Conservation (phyloP, 2,113 vertebrate species). For the Ranitomeya variabilis region DNA sequence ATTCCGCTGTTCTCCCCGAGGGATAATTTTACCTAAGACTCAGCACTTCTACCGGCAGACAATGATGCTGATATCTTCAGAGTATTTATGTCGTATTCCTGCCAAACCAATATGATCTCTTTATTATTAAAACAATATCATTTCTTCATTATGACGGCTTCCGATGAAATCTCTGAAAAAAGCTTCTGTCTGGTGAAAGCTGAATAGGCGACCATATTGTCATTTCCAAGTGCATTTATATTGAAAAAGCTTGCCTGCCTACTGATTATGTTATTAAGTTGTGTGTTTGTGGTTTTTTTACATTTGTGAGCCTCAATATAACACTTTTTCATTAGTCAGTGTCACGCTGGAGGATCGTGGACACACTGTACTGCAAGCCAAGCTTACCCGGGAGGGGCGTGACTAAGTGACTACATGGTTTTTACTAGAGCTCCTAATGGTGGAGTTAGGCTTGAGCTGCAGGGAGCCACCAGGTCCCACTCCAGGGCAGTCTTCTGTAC, state of each 20-base stretch:
- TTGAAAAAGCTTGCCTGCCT: neutral
- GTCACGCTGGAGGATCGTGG: no score
- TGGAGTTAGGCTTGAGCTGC: no score
- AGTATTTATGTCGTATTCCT: constrained; percentile 30
- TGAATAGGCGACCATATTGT: neutral
- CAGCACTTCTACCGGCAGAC: constrained; percentile 33
- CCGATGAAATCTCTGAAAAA: constrained; percentile 12
- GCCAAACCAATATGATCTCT: constrained; percentile 41
- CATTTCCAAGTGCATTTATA: neutral
- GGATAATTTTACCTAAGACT: constrained; percentile 39
- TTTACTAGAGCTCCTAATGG: no score
- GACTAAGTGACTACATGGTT: no score
- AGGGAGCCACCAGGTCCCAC: no score
- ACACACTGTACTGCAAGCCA: no score
- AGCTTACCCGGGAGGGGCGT: no score
- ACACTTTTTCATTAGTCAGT: neutral
- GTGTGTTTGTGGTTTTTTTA: neutral
- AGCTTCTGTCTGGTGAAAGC: neutral
- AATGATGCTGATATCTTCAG: constrained; percentile 27
- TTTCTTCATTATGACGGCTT: constrained; percentile 42
- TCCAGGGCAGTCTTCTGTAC: no score
- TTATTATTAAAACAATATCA: constrained; percentile 40
- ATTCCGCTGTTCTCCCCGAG: constrained; percentile 2
- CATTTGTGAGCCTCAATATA: neutral
- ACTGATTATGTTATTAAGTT: neutral